These are phyloP conservation scores for Collichthys lucidus DNA, from an alignment of 2,113 vertebrate species.

Conservation along the genomic window DNA sequence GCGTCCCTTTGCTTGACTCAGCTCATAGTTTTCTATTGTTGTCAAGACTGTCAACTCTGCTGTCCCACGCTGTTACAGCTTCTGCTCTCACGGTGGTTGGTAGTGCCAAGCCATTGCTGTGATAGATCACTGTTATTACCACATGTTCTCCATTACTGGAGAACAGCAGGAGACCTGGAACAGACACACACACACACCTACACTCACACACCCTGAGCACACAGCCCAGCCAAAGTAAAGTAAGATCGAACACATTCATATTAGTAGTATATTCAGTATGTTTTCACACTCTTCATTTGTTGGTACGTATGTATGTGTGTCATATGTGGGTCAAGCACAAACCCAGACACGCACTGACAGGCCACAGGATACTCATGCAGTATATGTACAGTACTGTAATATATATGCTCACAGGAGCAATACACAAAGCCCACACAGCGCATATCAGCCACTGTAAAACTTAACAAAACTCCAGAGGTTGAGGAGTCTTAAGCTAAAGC, in stretches of 20 bases:
- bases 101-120: slow-evolving; percentile 51
- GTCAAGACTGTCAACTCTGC: slow-evolving; percentile 52
- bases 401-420: neutral
- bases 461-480: slow-evolving; percentile 20
- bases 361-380: neutral
- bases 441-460: slow-evolving; percentile 8
- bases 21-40: slow-evolving; percentile 38
- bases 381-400: neutral
- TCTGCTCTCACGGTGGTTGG: slow-evolving; percentile 68
- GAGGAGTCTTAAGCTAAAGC: neutral
- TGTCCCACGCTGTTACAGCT: slow-evolving; percentile 66
- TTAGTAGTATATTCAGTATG: neutral
- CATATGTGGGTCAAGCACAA: neutral
- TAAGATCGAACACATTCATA: neutral
- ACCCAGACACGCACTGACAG: neutral
- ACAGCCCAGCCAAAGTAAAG: slow-evolving; percentile 5
- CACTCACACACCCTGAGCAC: slow-evolving; percentile 12
- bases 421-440: neutral
- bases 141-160: slow-evolving; percentile 75
- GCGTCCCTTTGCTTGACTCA: slow-evolving; percentile 5
- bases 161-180: slow-evolving; percentile 52
- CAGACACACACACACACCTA: slow-evolving; percentile 11
- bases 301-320: neutral
- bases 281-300: neutral
- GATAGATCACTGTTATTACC: slow-evolving; percentile 80